These are phyloP conservation scores for Didymodactylos carnosus DNA, from an alignment of 2,888 invertebrate species.

Conservation along the genomic window DNA sequence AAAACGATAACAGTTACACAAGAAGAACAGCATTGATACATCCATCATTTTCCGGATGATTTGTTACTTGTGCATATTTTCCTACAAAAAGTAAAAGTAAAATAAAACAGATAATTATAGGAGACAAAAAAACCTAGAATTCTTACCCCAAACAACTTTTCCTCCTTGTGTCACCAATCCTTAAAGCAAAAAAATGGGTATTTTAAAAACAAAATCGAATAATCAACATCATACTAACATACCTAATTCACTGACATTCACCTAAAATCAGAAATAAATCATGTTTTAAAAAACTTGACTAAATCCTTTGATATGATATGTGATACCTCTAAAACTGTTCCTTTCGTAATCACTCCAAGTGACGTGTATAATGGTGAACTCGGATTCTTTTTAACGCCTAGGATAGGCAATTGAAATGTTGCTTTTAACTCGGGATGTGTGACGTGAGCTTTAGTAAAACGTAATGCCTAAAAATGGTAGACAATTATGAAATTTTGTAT, in stretches of 20 bases:
- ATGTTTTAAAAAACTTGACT: not conserved
- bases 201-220: no score
- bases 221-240: no score
- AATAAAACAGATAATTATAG: no score
- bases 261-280: conserved; percentile 16
- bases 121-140: no score
- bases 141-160: conserved; percentile 99
- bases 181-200: no score
- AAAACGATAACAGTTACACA: conserved; percentile 44
- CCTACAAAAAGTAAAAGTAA: no score
- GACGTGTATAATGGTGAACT: conserved; percentile 89
- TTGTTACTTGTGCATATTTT: conserved; percentile 96
- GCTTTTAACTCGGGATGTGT: conserved; percentile 97
- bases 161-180: conserved; percentile 93
- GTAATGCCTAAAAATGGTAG: conserved; percentile 42
- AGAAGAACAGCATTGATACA: conserved; percentile 94
- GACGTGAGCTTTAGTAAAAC: conserved; percentile 92
- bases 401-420: conserved; percentile 84
- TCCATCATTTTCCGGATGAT: conserved; percentile 98
- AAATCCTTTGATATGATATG: conserved; percentile 24
- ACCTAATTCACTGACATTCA: conserved; percentile 92
- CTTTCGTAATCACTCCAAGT: conserved; percentile 91
- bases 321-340: conserved; percentile 66
- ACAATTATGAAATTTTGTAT: conserved; percentile 21
- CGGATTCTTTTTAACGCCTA: conserved; percentile 97